Evolutionary conservation across 2,888 invertebrate species (phyloP).

Genomic region (Odontocolon sp.): DNA sequence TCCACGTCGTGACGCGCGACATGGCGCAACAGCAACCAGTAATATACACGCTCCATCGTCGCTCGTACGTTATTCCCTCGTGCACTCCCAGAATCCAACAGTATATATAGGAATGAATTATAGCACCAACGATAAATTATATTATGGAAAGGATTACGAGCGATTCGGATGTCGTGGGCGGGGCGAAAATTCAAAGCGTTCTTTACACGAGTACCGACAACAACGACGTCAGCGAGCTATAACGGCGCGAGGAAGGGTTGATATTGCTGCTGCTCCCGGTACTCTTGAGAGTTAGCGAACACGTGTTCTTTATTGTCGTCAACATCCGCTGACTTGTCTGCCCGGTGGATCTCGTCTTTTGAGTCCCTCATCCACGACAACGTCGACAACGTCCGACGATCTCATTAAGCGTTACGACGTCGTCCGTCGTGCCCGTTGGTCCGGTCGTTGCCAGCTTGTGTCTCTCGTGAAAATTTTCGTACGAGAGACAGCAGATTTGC

Average conservation of each 20-base stretch:
- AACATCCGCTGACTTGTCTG: slow-evolving; percentile 40
- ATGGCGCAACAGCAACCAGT: slow-evolving; percentile 3
- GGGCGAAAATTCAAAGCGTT: slow-evolving; percentile 8
- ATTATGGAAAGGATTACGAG: slow-evolving; percentile 14
- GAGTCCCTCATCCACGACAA: background rate
- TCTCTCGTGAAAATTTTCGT: no score
- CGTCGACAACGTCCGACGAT: slow-evolving; percentile 28
- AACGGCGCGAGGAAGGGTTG: background rate
- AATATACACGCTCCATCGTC: background rate
- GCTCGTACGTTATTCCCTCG: no score
- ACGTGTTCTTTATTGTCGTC: slow-evolving; percentile 54
- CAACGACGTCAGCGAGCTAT: background rate
- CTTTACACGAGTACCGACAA: slow-evolving; percentile 1
- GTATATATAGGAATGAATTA: slow-evolving; percentile 17
- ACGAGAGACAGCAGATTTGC: no score
- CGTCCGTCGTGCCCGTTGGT: slow-evolving; percentile 16
- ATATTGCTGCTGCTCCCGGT: background rate
- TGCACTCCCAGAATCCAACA: background rate
- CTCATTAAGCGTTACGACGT: slow-evolving; percentile 55
- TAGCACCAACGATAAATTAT: slow-evolving; percentile 13
- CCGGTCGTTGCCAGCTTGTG: background rate
- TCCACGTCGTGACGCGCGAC: background rate
- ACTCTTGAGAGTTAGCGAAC: slow-evolving; percentile 10
- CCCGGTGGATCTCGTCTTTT: slow-evolving; percentile 12
- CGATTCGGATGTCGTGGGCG: slow-evolving; percentile 16